phyloP scores from a whole-genome alignment of 2,113 vertebrate genomes.

The Ammospiza caudacuta region DNA sequence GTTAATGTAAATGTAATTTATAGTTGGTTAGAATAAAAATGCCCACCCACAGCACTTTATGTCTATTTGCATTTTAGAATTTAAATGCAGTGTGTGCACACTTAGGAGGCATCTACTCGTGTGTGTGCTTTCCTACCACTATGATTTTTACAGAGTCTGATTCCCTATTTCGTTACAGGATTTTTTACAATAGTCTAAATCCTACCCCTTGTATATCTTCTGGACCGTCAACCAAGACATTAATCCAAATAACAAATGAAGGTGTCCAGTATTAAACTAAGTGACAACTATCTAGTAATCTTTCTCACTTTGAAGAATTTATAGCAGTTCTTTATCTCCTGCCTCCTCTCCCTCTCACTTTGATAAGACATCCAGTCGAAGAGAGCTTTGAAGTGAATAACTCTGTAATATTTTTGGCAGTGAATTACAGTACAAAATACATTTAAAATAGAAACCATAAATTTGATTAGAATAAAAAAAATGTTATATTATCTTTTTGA shows the following conservation, averaged over 20 bases:
- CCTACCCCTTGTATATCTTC: not conserved
- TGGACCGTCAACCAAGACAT: not conserved
- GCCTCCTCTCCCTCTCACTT: not conserved
- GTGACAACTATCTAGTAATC: not conserved
- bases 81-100: not conserved
- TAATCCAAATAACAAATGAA: not conserved
- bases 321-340: not conserved
- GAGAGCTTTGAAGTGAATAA: not conserved
- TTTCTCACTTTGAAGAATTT: conserved; percentile 2
- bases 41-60: not conserved
- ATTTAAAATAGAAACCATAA: not conserved
- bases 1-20: not conserved
- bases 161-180: not conserved
- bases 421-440: not conserved
- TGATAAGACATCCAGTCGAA: not conserved
- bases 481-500: not conserved
- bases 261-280: not conserved
- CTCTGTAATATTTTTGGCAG: not conserved
- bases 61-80: not conserved
- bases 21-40: not conserved
- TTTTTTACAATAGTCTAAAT: not conserved
- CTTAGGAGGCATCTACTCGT: not conserved
- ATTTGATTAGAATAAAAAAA: not conserved
- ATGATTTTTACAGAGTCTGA: not conserved
- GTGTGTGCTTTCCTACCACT: not conserved